Evolutionary conservation across 2,113 vertebrate species (phyloP).

Genomic region (Vimba vimba): DNA sequence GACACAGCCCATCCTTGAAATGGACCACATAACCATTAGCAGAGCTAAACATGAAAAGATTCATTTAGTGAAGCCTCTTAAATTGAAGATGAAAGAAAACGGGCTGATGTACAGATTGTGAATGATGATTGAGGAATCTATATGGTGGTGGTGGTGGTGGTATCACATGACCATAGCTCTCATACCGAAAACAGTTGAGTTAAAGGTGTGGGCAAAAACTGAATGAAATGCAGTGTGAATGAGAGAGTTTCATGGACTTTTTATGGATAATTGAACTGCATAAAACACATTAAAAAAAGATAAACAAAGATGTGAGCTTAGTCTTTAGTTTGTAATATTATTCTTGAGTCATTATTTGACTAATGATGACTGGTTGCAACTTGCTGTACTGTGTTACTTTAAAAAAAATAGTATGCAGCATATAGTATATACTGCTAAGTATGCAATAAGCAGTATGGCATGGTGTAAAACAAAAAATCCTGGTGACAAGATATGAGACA

Average conservation of each 20-base stretch:
- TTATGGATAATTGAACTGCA: not conserved
- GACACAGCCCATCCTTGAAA: conserved; percentile 48
- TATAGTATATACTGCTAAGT: not conserved
- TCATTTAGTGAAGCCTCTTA: not conserved
- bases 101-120: not conserved
- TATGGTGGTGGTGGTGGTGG: not conserved
- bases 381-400: not conserved
- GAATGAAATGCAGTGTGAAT: conserved; percentile 18
- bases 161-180: conserved; percentile 11
- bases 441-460: not conserved
- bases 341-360: not conserved
- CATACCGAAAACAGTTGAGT: not conserved
- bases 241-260: not conserved
- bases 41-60: conserved; percentile 1
- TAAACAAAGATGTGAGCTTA: not conserved
- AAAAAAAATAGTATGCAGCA: not conserved
- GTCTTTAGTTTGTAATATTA: not conserved
- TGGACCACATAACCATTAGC: conserved; percentile 58
- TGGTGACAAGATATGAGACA: conserved; percentile 43
- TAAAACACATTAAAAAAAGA: not conserved
- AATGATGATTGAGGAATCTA: not conserved
- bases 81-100: conserved; percentile 10
- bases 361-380: not conserved
- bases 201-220: conserved; percentile 15
- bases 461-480: conserved; percentile 20